Evolutionary conservation across 2,113 vertebrate genomes (phyloP), one percentile per base, ranked within the genome.

Genomic region (Stegastes partitus): DNA sequence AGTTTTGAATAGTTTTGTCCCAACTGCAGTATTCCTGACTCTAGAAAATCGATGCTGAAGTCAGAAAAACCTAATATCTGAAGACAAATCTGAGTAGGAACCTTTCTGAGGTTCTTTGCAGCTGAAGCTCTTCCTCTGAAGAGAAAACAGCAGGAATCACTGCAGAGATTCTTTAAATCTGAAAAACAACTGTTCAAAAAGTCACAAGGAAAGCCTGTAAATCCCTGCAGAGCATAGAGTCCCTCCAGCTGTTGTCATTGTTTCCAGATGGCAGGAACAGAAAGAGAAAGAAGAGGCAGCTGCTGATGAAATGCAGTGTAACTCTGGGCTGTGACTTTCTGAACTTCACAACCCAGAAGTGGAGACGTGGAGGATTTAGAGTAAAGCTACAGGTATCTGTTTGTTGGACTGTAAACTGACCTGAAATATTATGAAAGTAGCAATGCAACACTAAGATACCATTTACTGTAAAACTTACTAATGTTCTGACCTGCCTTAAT

Each of bases 171-270:
- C n/a, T 67, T 50, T 28, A 34, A 51, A 50, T 73, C 61, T 2
- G 39, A 42, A n/a, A 14, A 73, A 71, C 66, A 80, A 69, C 37
- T 42, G 47, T 34, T 54, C 44, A 4, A 53, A 61, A 31, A 19
- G 49, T 23, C 59, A 50, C 15, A 54, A 12, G 74, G 53, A 81
- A 64, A 69, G 53, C 11, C 28, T 64, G 73, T 42, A 31, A 58
- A 58, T 77, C 56, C 72, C 62, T 6, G 72, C 72, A 63, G 77
- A 71, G 72, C 34, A 3, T 10, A 67, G 14, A 59, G 45, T 74
- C 74, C 44, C 75, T 76, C 66, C 79, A 79, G 79, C 79, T 76
- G 72, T 54, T 82, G 61, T 34, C 72, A n/a, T 26, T 11, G 19
- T 76, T 64, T 76, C 68, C 51, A 85, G 50, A 82, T 82, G 79